A percentile compares a stretch with the other conserved stretches of the same genome.
phyloP scores from a whole-genome alignment of 2,113 vertebrate genomes.

The Campylomormyrus numenius region DNA sequence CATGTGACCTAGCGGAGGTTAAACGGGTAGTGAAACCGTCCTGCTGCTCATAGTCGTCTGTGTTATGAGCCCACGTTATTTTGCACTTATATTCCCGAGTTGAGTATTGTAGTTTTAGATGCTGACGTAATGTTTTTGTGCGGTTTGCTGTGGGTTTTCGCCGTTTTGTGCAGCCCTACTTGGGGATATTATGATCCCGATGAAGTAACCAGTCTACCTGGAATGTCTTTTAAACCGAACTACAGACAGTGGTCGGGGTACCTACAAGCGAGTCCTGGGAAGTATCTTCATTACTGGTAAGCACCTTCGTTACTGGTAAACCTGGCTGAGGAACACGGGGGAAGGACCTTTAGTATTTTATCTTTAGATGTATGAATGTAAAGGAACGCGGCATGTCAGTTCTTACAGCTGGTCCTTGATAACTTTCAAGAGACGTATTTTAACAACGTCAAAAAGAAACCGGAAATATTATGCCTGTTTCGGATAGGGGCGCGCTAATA shows the following conservation, averaged over 20 bases:
- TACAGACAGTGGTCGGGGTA: slow-evolving; percentile 65
- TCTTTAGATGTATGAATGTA: not conserved
- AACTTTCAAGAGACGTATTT: not conserved
- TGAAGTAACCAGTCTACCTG: slow-evolving; percentile 53
- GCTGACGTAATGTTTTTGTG: not conserved
- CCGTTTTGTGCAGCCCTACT: not conserved
- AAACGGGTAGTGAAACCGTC: not conserved
- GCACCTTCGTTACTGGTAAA: slow-evolving; percentile 64
- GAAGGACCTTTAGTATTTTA: not conserved
- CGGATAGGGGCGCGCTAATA: not conserved
- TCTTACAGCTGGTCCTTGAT: not conserved
- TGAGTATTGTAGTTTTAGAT: not conserved
- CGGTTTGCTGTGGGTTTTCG: slow-evolving; percentile 9
- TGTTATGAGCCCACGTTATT: not conserved
- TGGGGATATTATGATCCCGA: slow-evolving; percentile 52
- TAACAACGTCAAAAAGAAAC: not conserved
- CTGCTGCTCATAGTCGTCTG: not conserved
- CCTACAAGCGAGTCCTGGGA: slow-evolving; percentile 52
- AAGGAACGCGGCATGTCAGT: not conserved
- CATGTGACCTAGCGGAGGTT: not conserved
- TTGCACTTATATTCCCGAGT: not conserved
- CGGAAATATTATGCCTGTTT: not conserved
- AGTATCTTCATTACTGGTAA: slow-evolving; percentile 66
- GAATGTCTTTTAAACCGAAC: slow-evolving; percentile 54
- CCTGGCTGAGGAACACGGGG: not conserved